These are phyloP conservation scores for Actenoides hombroni DNA, from an alignment of 2,113 vertebrate species.

Conservation along the genomic window DNA sequence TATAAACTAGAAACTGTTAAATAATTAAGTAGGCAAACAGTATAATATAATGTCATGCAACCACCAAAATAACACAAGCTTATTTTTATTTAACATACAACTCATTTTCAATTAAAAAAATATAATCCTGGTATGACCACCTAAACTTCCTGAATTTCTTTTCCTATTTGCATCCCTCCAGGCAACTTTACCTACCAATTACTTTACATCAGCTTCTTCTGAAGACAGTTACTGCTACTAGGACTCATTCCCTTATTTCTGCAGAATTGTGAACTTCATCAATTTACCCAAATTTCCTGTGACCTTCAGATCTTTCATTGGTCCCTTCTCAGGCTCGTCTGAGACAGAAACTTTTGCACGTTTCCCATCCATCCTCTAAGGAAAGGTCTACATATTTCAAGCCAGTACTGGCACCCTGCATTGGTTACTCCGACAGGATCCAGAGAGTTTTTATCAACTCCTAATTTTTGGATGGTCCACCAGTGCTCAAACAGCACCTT, in stretches of 20 bases:
- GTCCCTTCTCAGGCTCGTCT: not conserved
- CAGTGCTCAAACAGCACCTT: not conserved
- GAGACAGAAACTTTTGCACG: not conserved
- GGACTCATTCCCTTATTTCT: not conserved
- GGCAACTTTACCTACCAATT: not conserved
- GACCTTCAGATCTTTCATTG: not conserved
- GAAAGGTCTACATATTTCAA: not conserved
- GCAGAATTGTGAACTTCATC: not conserved
- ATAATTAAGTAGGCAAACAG: not conserved
- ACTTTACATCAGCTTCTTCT: not conserved
- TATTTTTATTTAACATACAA: not conserved
- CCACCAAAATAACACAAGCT: not conserved
- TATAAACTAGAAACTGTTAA: not conserved
- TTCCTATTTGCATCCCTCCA: not conserved
- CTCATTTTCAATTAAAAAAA: not conserved
- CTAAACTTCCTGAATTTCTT: not conserved
- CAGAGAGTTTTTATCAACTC: not conserved
- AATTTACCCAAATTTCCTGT: not conserved
- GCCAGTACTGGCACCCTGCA: not conserved
- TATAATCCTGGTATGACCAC: not conserved
- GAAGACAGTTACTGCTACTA: not conserved
- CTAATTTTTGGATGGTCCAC: not conserved
- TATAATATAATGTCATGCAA: not conserved
- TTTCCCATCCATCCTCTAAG: not conserved
- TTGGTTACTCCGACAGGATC: not conserved